These are phyloP conservation scores for Sphyrna mokarran DNA, from an alignment of 2,113 vertebrate species.

Conservation along the genomic window DNA sequence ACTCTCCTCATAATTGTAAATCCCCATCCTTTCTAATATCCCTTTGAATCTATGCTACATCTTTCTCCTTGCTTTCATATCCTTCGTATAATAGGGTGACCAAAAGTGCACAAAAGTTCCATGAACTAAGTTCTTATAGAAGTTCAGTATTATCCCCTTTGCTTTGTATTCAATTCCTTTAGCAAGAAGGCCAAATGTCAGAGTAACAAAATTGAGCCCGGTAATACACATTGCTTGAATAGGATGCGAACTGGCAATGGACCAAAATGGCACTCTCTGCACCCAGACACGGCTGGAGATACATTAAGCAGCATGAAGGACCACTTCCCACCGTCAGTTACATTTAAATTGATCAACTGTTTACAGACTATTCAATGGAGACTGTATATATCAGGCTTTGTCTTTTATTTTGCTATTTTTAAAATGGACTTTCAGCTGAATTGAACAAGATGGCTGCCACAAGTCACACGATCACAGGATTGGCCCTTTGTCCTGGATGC, in stretches of 20 bases:
- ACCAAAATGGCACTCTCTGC: background rate
- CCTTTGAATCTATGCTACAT: background rate
- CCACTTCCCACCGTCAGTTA: background rate
- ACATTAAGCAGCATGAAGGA: background rate
- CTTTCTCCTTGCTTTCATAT: slow-evolving; percentile 11
- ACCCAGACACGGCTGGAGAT: background rate
- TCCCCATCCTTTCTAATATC: background rate
- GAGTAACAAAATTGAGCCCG: background rate
- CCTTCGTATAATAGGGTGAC: background rate
- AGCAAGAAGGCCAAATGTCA: background rate
- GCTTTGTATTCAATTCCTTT: background rate
- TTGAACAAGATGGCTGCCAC: too few relatives aligned
- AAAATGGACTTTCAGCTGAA: too few relatives aligned
- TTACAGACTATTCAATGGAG: background rate
- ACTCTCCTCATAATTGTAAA: background rate
- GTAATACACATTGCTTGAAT: background rate
- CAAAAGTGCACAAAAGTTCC: slow-evolving; percentile 12
- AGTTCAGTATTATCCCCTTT: background rate
- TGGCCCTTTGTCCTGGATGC: too few relatives aligned
- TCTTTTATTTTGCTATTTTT: too few relatives aligned
- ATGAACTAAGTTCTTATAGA: background rate
- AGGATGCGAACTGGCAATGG: background rate
- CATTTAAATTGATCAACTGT: background rate
- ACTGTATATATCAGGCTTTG: too few relatives aligned
- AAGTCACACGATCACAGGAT: too few relatives aligned